Percentiles rank a stretch among this genome's conserved stretches.
These are phyloP conservation scores for cattle (Bos taurus) DNA, from an alignment of 2,113 vertebrate genomes.

Conservation along the genomic window DNA sequence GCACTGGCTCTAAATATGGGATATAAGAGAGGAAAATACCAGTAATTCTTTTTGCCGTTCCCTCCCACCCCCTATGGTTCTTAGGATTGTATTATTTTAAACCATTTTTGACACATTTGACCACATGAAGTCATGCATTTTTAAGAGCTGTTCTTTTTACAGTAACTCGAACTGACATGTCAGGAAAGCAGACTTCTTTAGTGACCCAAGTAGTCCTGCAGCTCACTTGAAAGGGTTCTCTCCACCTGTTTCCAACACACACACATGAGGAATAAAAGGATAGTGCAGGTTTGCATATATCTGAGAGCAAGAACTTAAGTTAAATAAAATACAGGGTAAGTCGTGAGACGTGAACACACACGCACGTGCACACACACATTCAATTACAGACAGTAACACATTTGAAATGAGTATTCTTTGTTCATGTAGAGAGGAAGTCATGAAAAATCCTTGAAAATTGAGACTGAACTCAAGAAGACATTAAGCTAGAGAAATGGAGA, in stretches of 20 bases:
- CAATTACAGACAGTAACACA: neutral
- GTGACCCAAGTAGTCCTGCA: neutral
- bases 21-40: constrained; percentile 57
- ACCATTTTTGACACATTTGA: constrained; percentile 55
- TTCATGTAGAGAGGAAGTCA: neutral
- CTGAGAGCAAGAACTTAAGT: neutral
- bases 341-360: neutral
- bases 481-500: neutral
- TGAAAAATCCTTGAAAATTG: neutral
- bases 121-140: constrained; percentile 38
- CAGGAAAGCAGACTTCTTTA: constrained; percentile 43
- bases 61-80: constrained; percentile 48
- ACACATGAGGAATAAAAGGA: neutral
- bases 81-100: constrained; percentile 56
- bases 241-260: neutral
- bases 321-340: neutral
- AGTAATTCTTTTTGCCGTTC: constrained; percentile 7
- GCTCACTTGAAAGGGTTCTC: neutral
- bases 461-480: neutral
- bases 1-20: constrained; percentile 25
- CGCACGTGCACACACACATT: neutral
- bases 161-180: constrained; percentile 59
- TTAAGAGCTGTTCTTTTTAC: constrained; percentile 36
- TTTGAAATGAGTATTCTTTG: neutral
- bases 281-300: neutral